Conservation (phyloP, 2,888 invertebrate genomes). For the Desoria tigrina region DNA sequence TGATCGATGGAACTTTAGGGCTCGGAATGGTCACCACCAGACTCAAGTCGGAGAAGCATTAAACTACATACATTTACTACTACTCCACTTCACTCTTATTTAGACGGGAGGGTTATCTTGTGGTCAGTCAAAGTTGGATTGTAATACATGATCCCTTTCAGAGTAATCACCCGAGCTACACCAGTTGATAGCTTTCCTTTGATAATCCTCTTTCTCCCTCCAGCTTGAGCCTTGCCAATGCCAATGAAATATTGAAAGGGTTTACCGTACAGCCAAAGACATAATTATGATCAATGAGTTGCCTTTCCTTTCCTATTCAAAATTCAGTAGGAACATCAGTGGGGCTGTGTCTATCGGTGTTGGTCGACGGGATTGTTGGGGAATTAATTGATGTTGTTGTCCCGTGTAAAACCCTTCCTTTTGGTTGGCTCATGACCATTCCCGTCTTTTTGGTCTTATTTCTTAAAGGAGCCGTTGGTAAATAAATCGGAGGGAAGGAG, state of each 20-base stretch:
- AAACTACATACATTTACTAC: not conserved
- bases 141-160: conserved; percentile 1
- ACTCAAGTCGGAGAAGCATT: conserved; percentile 15
- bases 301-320: conserved; percentile 32
- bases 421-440: conserved; percentile 5
- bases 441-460: not conserved
- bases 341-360: conserved; percentile 15
- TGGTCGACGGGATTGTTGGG: not conserved
- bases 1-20: conserved; percentile 46
- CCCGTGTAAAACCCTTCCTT: not conserved
- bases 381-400: conserved; percentile 16
- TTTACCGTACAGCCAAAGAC: conserved; percentile 39
- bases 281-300: conserved; percentile 54
- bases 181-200: not conserved
- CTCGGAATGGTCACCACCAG: conserved; percentile 13
- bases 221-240: not conserved
- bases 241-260: conserved; percentile 39
- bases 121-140: not conserved
- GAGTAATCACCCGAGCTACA: not conserved
- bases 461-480: too few relatives aligned
- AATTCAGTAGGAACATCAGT: not conserved
- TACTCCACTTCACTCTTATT: too few relatives aligned
- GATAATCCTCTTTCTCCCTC: not conserved
- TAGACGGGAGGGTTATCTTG: too few relatives aligned
- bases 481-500: too few relatives aligned